phyloP scores from a whole-genome alignment of 1,140 invertebrate species.

The Drosophila tropicalis region DNA sequence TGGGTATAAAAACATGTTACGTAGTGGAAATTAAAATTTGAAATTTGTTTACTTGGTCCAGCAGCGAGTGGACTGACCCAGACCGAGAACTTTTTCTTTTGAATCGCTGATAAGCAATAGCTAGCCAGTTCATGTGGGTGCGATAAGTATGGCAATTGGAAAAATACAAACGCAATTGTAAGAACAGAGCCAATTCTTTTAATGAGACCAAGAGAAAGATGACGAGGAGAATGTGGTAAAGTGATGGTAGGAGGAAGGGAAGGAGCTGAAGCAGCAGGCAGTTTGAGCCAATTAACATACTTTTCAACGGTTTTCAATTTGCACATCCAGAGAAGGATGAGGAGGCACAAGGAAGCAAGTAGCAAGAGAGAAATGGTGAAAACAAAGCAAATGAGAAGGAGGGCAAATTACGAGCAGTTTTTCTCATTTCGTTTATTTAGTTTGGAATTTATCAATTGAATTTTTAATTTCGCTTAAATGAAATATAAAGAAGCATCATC shows the following conservation, averaged over 20 bases:
- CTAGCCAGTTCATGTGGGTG: constrained; percentile 55
- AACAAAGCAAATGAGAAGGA: neutral
- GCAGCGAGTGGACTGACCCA: constrained; percentile 40
- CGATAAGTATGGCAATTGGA: constrained; percentile 40
- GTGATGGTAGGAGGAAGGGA: neutral
- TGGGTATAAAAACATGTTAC: neutral
- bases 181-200: constrained; percentile 28
- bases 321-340: constrained; percentile 20
- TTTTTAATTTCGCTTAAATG: constrained; percentile 71
- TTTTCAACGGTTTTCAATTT: constrained; percentile 64
- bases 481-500: constrained; percentile 28
- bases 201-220: constrained; percentile 33
- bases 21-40: constrained; percentile 31
- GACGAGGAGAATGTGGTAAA: neutral
- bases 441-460: constrained; percentile 71
- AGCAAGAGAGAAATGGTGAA: constrained; percentile 26
- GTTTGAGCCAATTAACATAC: constrained; percentile 61
- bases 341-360: constrained; percentile 34
- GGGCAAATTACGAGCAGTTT: constrained; percentile 34
- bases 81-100: constrained; percentile 44
- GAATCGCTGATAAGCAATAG: constrained; percentile 42
- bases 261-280: neutral
- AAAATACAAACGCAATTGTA: neutral
- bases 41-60: constrained; percentile 65
- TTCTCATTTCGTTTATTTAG: constrained; percentile 46